Percentiles rank a stretch among this genome's conserved stretches.
phyloP scores from a whole-genome alignment of 2,113 vertebrate genomes.

The Cygnus atratus region DNA sequence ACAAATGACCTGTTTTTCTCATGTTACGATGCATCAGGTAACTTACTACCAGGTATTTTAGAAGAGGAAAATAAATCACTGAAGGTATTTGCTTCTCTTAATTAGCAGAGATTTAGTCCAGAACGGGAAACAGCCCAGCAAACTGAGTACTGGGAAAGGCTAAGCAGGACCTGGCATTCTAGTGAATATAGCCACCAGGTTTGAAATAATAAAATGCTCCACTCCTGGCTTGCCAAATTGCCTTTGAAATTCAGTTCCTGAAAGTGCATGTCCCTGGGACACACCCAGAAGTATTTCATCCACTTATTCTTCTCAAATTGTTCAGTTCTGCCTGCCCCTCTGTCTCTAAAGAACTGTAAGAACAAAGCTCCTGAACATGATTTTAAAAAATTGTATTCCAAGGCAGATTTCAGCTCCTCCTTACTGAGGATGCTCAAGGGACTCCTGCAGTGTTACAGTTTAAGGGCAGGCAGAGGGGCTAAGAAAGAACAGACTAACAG shows the following conservation, averaged over 20 bases:
- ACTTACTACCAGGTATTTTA: not conserved
- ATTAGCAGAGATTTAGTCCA: not conserved
- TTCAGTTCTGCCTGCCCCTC: not conserved
- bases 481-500: not conserved
- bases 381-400: not conserved
- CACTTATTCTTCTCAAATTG: not conserved
- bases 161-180: not conserved
- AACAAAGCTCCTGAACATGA: not conserved
- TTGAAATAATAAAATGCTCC: not conserved
- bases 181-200: not conserved
- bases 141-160: not conserved
- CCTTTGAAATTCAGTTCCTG: not conserved
- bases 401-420: not conserved
- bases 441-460: not conserved
- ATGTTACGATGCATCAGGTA: not conserved
- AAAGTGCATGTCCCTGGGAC: fast-evolving
- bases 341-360: not conserved
- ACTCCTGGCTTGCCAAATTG: not conserved
- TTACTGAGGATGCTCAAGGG: not conserved
- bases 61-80: not conserved
- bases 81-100: not conserved
- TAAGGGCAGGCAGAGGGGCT: not conserved
- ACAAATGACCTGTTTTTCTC: not conserved
- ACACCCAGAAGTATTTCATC: not conserved
- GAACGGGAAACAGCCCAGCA: not conserved